A percentile compares a stretch with the other conserved stretches of the same genome.
Conservation (phyloP, 2,113 vertebrate genomes). For the Tautogolabrus adspersus region DNA sequence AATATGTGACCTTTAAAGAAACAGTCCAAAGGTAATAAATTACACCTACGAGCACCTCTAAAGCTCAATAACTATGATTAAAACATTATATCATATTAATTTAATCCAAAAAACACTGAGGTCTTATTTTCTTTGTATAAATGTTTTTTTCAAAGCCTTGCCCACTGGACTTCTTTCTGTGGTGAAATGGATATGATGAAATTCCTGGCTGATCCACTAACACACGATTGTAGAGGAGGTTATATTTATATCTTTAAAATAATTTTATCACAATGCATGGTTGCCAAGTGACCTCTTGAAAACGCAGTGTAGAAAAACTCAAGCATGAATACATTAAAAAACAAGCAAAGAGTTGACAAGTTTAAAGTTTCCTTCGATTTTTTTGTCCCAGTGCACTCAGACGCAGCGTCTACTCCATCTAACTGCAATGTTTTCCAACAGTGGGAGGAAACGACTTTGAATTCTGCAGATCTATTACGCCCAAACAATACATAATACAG, state of each 20-base stretch:
- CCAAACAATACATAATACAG: conserved; percentile 41
- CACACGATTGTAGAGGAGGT: not conserved
- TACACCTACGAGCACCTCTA: not conserved
- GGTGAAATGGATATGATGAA: not conserved
- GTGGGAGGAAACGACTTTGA: conserved; percentile 36
- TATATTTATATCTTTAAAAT: not conserved
- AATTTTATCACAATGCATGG: not conserved
- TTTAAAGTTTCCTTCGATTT: conserved; percentile 32
- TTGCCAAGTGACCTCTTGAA: not conserved
- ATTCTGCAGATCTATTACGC: conserved; percentile 53
- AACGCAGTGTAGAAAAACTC: not conserved
- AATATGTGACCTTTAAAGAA: too few relatives aligned
- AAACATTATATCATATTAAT: not conserved
- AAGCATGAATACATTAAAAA: not conserved
- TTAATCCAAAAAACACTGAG: too few relatives aligned
- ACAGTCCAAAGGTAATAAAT: not conserved
- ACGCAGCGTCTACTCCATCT: conserved; percentile 46
- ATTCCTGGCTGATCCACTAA: not conserved
- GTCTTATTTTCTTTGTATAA: too few relatives aligned
- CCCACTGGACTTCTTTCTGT: too few relatives aligned
- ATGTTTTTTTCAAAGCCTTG: too few relatives aligned
- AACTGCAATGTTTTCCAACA: conserved; percentile 41
- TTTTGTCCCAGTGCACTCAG: conserved; percentile 23
- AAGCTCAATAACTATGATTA: not conserved
- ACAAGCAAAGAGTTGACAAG: not conserved